Percentiles rank a stretch among this genome's conserved stretches.
Evolutionary conservation across 1,140 invertebrate genomes (phyloP).

Genomic region (Pseudomyrmex concolor): DNA sequence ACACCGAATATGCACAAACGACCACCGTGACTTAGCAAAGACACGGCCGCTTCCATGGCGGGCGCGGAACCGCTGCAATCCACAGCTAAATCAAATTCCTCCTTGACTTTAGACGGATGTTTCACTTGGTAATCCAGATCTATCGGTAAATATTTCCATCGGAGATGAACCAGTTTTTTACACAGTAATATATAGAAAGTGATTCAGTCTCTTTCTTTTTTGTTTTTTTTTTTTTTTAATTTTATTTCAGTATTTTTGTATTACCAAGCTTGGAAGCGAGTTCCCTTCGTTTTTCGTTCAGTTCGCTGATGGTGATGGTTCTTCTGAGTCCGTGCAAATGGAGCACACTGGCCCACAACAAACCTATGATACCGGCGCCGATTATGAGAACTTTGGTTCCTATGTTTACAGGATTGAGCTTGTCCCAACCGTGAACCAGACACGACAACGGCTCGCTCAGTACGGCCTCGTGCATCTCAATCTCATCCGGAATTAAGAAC

Average conservation of each 20-base stretch:
- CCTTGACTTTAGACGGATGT: constrained; percentile 86
- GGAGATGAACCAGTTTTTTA: background rate
- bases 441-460: constrained; percentile 89
- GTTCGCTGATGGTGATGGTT: constrained; percentile 88
- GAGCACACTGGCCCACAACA: constrained; percentile 88
- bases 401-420: constrained; percentile 86
- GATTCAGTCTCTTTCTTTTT: background rate
- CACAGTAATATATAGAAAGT: background rate
- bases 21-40: constrained; percentile 84
- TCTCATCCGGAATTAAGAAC: constrained; percentile 75
- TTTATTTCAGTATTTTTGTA: background rate
- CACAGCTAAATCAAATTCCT: constrained; percentile 87
- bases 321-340: constrained; percentile 89
- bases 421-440: constrained; percentile 88
- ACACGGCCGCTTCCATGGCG: constrained; percentile 85
- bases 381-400: constrained; percentile 87
- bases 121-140: constrained; percentile 86
- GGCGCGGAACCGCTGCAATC: constrained; percentile 89
- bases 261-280: constrained; percentile 87
- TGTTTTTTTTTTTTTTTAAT: background rate
- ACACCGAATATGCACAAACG: constrained; percentile 87
- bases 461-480: constrained; percentile 83
- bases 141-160: constrained; percentile 75
- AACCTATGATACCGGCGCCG: constrained; percentile 90
- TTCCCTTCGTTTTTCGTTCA: constrained; percentile 85